Evolutionary conservation across 2,888 invertebrate genomes (phyloP), one percentile per base, ranked within the genome.

Genomic region (Tipula helvola): DNA sequence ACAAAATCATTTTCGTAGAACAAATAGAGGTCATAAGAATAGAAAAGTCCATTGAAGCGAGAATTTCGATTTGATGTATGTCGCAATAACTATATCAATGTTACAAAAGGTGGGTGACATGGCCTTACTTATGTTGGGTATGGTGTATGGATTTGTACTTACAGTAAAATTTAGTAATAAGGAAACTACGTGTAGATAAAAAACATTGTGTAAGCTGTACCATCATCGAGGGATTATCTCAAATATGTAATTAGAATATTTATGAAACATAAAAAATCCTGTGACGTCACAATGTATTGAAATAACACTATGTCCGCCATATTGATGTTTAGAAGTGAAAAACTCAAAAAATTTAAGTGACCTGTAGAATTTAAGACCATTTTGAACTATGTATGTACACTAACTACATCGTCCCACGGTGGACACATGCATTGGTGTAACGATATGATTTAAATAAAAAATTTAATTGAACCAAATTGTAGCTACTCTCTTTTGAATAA

Each of bases 351-450:
- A 39, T 84, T 39, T 13, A 36, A 84, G 84, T 84, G 84, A 84
- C 39, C 84, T 84, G 84, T 84, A 84, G 84, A 84, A 84, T 84
- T 52, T 84, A 84, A 83, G 83, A 36, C 36, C 83, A 83, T 83
- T 83, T 83, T 83, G 13, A 12, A 16, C 52, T 16, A 52, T 5
- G 39, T 4, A 3, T 3, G 39, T 39, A 39, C 5, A 39, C n/a
- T n/a, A n/a, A 47, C 47, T 5, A 83, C 36, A 36, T 13, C 28
- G 7, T 83, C 41, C 1, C 8, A 84, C 36, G n/a, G 5, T 12
- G 71, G 10, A 71, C 18, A 18, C 28, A 71, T 71, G 71, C 28
- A 71, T 28, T 28, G 28, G 71, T 28, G 28, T 28, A 28, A 7
- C 16, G n/a, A 52, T 28, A 28, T 52, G n/a, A 52, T 16, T 16